These are phyloP conservation scores for Helostoma temminkii DNA, from an alignment of 2,797 vertebrate species.

Conservation along the genomic window DNA sequence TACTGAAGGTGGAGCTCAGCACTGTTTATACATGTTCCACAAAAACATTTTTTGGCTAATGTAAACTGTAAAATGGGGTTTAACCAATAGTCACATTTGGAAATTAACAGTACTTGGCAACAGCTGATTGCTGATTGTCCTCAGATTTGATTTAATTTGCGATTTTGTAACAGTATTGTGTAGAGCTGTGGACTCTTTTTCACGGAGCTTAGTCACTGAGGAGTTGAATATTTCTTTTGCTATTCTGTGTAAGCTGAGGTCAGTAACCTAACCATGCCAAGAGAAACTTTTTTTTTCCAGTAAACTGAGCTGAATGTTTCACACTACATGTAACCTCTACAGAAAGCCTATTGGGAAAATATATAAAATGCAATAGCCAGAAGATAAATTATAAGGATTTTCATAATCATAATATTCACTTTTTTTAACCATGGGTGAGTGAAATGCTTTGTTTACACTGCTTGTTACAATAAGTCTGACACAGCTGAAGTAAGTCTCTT, in stretches of 20 bases:
- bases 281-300: conserved; percentile 29
- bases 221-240: conserved; percentile 14
- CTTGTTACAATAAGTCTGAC: neutral
- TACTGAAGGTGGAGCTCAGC: conserved; percentile 85
- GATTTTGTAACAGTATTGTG: conserved; percentile 1
- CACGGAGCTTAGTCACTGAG: conserved; percentile 5
- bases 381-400: no score
- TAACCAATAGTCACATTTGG: neutral
- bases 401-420: no score
- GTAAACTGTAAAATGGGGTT: neutral
- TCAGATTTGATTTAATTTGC: neutral
- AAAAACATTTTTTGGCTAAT: neutral
- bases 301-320: neutral
- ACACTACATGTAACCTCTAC: neutral
- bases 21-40: neutral
- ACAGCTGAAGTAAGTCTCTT: neutral
- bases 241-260: conserved; percentile 34
- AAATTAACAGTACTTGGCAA: neutral
- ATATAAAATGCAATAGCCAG: neutral
- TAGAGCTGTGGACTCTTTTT: conserved; percentile 6
- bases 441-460: neutral
- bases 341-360: neutral
- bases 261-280: conserved; percentile 37
- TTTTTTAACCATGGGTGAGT: no score
- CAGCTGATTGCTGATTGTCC: neutral